Base-by-base conservation (phyloP, 2,888 invertebrate genomes). In the Scelioninae gen. 2 region DNA sequence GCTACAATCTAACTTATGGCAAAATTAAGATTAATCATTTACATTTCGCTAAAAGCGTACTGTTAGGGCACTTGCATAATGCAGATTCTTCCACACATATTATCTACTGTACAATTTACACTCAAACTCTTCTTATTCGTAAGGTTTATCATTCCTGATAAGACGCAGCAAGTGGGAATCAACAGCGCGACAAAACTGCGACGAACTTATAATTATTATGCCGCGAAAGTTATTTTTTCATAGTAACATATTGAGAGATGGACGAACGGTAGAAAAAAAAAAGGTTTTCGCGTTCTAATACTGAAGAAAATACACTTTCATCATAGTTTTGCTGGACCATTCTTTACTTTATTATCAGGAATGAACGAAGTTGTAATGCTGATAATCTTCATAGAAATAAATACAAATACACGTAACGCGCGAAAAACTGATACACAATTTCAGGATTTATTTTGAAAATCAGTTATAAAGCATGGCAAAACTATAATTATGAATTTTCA, bases 1-100 rank as follows among this genome's bases (percentile, higher is more conserved):
- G 33, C 46, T 39, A 50, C 25, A 31, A 10, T 45, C 57, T 63
- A 70, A 63, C 71, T 57, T 64, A 71, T 71, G 71, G 71, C 71
- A 64, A 70, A 58, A 57, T 57, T 55, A 70, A 41, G 37, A 63
- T 63, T 25, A 41, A 57, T 25, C 55, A 39, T 48, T 41, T 58
- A 64, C 63, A 43, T 13, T 7, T 50, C 53, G 63, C 70, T 50
- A 46, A 25, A 64, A 63, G 57, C 70, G 70, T 63, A 57, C 52
- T 45, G 50, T 70, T 63, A 50, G 52, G 50, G 68, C 68, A 69
- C 60, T 53, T 53, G 61, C 46, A 31, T 55, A 41, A 35, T 55
- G 53, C 45, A 37, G 13, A 52, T 16, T 57, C 33, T 39, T 19
- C 19, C 53, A 28, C 45, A 16, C 45, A 22, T 18, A 33, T 33